Percentiles rank a stretch among this genome's conserved stretches.
Conservation (phyloP, 1,140 invertebrate species). For the Forficula auricularia region DNA sequence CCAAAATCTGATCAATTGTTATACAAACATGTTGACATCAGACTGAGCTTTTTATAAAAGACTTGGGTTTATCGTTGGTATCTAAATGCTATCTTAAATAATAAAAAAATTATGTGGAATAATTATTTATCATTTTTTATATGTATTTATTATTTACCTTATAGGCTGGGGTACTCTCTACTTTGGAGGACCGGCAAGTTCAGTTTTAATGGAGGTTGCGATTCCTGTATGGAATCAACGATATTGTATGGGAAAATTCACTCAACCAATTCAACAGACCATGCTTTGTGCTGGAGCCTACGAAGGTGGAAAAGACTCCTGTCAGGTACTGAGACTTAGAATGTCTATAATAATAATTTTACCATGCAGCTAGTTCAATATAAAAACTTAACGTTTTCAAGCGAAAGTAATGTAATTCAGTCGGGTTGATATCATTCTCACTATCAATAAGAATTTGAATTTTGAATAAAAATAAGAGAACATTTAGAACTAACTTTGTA, state of each 20-base stretch:
- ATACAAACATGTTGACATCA: too few relatives aligned
- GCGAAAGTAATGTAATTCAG: too few relatives aligned
- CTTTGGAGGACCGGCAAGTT: slow-evolving; percentile 43
- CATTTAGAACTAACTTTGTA: too few relatives aligned
- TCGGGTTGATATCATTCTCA: too few relatives aligned
- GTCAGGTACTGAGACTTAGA: slow-evolving; percentile 37
- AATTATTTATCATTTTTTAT: neutral
- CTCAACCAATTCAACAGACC: slow-evolving; percentile 40
- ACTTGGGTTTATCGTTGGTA: slow-evolving; percentile 8
- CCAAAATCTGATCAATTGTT: too few relatives aligned
- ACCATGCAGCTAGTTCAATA: too few relatives aligned
- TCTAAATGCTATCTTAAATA: slow-evolving; percentile 1
- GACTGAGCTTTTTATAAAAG: too few relatives aligned
- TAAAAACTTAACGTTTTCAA: too few relatives aligned
- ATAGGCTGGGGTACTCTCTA: slow-evolving; percentile 54
- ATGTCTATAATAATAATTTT: too few relatives aligned
- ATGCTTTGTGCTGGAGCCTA: slow-evolving; percentile 52
- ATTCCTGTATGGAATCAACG: slow-evolving; percentile 64
- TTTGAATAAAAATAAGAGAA: too few relatives aligned
- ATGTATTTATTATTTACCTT: too few relatives aligned
- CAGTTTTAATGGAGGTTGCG: slow-evolving; percentile 52
- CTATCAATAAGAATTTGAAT: slow-evolving; percentile 5
- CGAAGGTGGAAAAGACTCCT: slow-evolving; percentile 57
- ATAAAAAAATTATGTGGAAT: neutral
- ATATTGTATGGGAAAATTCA: slow-evolving; percentile 43